Evolutionary conservation across 2,888 invertebrate genomes (phyloP).

Genomic region (Pristionchus mayeri): DNA sequence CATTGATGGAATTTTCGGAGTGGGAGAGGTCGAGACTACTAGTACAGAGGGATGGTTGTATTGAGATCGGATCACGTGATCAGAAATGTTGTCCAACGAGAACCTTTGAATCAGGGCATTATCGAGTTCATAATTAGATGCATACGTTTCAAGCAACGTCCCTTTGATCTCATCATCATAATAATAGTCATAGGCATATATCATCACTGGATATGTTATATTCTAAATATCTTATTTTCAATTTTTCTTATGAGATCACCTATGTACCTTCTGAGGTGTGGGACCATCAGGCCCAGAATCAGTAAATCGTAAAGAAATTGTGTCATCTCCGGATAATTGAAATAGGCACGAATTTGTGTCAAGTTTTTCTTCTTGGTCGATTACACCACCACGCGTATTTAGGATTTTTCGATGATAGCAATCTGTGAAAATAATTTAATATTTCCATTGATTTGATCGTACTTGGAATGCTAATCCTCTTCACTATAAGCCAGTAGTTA

Average conservation of each 20-base stretch:
- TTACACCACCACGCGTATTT: background rate
- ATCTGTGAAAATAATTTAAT: background rate
- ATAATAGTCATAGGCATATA: background rate
- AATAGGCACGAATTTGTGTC: background rate
- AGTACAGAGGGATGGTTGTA: background rate
- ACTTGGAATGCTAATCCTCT: background rate
- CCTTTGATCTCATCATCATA: background rate
- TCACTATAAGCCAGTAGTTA: background rate
- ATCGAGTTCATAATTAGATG: background rate
- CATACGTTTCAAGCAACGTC: background rate
- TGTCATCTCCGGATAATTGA: background rate
- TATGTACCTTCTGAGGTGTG: background rate
- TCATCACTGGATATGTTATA: background rate
- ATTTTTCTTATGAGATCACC: background rate
- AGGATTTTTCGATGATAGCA: background rate
- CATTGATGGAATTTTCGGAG: background rate
- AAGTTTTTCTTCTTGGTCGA: background rate
- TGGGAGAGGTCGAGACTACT: background rate
- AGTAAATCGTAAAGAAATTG: background rate
- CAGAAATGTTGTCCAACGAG: background rate
- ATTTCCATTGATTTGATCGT: background rate
- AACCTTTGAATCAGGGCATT: background rate
- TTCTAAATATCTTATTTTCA: background rate
- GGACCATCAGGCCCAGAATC: too few relatives aligned
- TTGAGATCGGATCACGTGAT: background rate